These are phyloP conservation scores for Molanna angustata DNA, from an alignment of 2,888 invertebrate species.

Conservation along the genomic window DNA sequence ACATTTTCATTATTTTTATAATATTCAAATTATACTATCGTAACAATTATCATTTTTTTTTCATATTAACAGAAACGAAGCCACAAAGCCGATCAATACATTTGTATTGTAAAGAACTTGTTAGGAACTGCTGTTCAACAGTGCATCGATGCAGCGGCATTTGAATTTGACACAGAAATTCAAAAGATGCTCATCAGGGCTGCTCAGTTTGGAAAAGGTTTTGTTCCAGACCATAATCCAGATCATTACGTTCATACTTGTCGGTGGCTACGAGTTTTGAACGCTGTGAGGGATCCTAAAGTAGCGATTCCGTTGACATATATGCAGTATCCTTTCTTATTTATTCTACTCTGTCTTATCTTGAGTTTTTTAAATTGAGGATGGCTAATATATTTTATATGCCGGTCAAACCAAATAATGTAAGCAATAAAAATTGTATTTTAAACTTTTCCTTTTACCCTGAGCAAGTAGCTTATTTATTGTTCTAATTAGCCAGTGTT, in stretches of 20 bases:
- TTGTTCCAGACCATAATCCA: constrained; percentile 71
- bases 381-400: too few species aligned
- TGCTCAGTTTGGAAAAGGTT: constrained; percentile 94
- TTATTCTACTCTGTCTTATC: too few species aligned
- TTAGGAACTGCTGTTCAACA: constrained; percentile 81
- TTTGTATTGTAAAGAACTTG: constrained; percentile 79
- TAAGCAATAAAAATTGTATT: too few species aligned
- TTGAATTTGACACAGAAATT: constrained; percentile 80
- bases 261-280: constrained; percentile 82
- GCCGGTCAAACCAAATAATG: too few species aligned
- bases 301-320: constrained; percentile 90
- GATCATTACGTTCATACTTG: constrained; percentile 85
- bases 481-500: too few species aligned
- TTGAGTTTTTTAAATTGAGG: too few species aligned
- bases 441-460: too few species aligned
- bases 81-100: constrained; percentile 91
- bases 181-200: constrained; percentile 90
- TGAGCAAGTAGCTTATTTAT: too few species aligned
- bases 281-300: constrained; percentile 79
- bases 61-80: constrained; percentile 65
- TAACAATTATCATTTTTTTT: constrained; percentile 3
- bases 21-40: neutral
- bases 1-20: neutral
- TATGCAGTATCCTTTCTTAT: constrained; percentile 84
- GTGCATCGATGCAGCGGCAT: constrained; percentile 90